Conservation (phyloP, 2,888 invertebrate species). For the Spilarctia lutea region DNA sequence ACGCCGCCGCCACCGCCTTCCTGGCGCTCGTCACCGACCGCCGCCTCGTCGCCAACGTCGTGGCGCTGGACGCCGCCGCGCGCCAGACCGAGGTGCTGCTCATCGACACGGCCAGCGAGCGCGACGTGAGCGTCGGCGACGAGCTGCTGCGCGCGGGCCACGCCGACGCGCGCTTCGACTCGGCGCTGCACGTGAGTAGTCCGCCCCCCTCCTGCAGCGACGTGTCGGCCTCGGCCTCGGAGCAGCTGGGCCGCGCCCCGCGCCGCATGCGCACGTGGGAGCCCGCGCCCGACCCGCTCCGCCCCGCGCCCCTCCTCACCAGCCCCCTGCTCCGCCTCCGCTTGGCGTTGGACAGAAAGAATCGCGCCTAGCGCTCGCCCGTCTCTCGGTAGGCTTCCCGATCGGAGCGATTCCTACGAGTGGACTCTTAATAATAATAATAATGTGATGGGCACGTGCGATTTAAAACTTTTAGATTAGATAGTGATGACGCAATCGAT, state of each 20-base stretch:
- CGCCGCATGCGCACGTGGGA: constrained; percentile 63
- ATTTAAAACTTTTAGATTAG: too few species aligned
- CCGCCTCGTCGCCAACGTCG: constrained; percentile 73
- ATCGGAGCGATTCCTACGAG: too few species aligned
- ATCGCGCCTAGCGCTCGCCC: neutral
- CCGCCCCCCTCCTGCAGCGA: constrained; percentile 29
- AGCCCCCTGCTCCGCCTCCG: constrained; percentile 27
- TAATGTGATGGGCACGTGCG: too few species aligned
- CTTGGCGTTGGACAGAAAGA: constrained; percentile 34
- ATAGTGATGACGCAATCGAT: too few species aligned
- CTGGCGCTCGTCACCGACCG: constrained; percentile 67
- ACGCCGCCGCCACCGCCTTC: constrained; percentile 71
- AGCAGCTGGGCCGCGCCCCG: constrained; percentile 56
- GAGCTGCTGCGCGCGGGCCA: constrained; percentile 79
- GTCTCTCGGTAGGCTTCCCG: neutral
- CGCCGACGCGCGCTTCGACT: constrained; percentile 72
- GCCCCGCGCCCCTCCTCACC: neutral
- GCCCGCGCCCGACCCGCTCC: constrained; percentile 29
- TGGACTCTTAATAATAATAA: neutral
- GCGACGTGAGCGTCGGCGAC: constrained; percentile 82
- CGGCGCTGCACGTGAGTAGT: constrained; percentile 67
- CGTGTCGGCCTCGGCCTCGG: constrained; percentile 64
- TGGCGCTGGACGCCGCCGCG: constrained; percentile 47
- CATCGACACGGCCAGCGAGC: constrained; percentile 79
- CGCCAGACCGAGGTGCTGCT: constrained; percentile 61